phyloP scores from a whole-genome alignment of 2,888 invertebrate species.

The Aphodius granarius region DNA sequence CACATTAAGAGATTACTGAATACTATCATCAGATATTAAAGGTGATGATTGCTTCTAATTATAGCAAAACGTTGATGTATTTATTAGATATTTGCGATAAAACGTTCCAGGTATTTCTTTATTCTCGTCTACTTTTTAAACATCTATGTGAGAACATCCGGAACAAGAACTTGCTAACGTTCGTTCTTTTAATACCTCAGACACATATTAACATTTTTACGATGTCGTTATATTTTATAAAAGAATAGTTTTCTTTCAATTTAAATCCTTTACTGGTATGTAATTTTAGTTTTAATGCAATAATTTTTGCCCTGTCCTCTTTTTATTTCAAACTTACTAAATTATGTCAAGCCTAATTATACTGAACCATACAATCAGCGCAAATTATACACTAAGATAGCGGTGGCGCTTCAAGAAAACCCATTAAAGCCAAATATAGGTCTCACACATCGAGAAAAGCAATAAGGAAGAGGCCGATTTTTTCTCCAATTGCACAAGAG shows the following conservation, averaged over 20 bases:
- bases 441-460: background rate
- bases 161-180: background rate
- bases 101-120: background rate
- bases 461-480: background rate
- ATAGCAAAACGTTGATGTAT: background rate
- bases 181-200: background rate
- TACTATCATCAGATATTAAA: slow-evolving; percentile 4
- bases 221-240: background rate
- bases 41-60: slow-evolving; percentile 10
- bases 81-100: background rate
- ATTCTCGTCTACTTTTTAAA: background rate
- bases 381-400: background rate
- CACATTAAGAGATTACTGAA: slow-evolving; percentile 11
- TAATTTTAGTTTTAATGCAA: too few relatives aligned
- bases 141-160: background rate
- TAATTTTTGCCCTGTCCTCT: too few relatives aligned
- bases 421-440: background rate
- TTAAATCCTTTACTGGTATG: too few relatives aligned
- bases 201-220: background rate
- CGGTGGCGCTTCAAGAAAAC: background rate
- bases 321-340: too few relatives aligned
- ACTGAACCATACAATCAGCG: background rate
- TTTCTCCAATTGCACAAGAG: background rate
- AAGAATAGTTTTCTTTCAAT: background rate
- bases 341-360: too few relatives aligned